Evolutionary conservation across 2,797 vertebrate genomes (phyloP).

Genomic region (Gymnothorax javanicus): DNA sequence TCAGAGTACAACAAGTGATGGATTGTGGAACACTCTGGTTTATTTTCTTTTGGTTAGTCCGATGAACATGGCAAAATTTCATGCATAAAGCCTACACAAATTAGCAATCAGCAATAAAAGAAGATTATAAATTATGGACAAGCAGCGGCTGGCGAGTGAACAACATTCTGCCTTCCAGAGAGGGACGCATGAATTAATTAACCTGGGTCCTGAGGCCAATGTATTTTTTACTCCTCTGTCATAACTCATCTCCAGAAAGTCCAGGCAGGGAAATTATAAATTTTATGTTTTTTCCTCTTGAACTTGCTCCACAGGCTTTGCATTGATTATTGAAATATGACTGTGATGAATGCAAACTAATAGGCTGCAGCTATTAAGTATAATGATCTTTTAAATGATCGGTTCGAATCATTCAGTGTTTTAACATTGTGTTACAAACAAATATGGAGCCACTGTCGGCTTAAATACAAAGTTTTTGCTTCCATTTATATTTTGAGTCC

Average conservation of each 20-base stretch:
- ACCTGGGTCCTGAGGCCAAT: constrained; percentile 61
- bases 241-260: constrained; percentile 58
- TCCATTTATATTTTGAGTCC: neutral
- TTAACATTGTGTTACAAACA: too few species aligned
- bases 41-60: constrained; percentile 71
- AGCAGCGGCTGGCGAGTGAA: constrained; percentile 56
- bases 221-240: constrained; percentile 70
- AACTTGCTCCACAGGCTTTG: constrained; percentile 36
- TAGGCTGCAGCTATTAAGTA: constrained; percentile 18
- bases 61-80: constrained; percentile 59
- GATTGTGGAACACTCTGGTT: constrained; percentile 73
- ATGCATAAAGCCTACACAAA: constrained; percentile 55
- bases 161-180: constrained; percentile 22
- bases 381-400: neutral
- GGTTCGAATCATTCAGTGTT: too few species aligned
- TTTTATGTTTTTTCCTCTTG: constrained; percentile 67
- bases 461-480: neutral
- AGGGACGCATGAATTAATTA: constrained; percentile 71
- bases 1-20: constrained; percentile 68
- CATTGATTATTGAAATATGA: constrained; percentile 32
- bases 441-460: too few species aligned
- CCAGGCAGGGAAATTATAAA: constrained; percentile 68
- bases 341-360: constrained; percentile 56
- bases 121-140: constrained; percentile 71
- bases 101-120: constrained; percentile 69